These are phyloP conservation scores for Eilema griseolum DNA, from an alignment of 2,888 invertebrate genomes.

Conservation along the genomic window DNA sequence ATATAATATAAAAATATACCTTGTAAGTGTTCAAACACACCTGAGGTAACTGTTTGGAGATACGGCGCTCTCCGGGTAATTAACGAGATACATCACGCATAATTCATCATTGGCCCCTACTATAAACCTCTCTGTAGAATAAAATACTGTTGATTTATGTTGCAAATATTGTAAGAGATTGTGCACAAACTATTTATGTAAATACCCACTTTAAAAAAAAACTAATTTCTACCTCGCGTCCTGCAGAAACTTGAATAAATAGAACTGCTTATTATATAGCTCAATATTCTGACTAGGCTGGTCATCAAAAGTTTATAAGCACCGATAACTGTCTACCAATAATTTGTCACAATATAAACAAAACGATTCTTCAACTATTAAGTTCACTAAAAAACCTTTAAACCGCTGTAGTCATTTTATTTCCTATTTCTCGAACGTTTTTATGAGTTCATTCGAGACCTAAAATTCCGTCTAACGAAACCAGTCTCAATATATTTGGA, in stretches of 20 bases:
- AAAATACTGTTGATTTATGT: background rate
- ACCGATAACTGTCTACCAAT: too few species aligned
- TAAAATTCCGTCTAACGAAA: background rate
- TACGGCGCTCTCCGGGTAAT: slow-evolving; percentile 48
- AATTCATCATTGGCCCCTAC: slow-evolving; percentile 55
- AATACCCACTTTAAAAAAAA: too few species aligned
- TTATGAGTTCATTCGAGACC: background rate
- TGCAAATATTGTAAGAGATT: too few species aligned
- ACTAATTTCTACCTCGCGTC: too few species aligned
- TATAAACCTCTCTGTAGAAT: background rate
- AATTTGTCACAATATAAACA: background rate
- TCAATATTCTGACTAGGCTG: too few species aligned
- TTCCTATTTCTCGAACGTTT: background rate
- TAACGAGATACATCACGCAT: slow-evolving; percentile 53
- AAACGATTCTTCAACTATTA: background rate
- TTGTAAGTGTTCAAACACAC: slow-evolving; percentile 30
- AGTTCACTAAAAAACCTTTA: background rate
- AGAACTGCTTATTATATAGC: too few species aligned
- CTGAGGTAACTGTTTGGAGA: slow-evolving; percentile 49
- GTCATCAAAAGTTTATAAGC: too few species aligned
- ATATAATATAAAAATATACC: background rate
- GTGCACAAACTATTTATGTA: background rate
- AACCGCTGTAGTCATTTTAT: background rate
- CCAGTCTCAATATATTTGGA: slow-evolving; percentile 14
- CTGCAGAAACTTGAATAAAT: too few species aligned